Base-by-base conservation (phyloP, 2,797 vertebrate genomes). In the Petrocephalus schoutedeni region DNA sequence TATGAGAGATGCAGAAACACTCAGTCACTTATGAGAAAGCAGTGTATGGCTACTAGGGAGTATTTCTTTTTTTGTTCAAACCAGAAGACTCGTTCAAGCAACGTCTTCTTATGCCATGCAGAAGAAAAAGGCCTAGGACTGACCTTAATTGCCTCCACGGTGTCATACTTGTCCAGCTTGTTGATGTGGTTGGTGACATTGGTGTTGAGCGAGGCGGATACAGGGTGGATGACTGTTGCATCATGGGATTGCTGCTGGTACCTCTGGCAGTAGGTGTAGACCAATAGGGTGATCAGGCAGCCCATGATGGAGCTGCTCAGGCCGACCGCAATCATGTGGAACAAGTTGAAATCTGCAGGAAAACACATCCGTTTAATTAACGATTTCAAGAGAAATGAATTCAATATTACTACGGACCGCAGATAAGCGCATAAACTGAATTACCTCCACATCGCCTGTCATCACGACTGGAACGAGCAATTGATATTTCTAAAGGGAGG, bases 171-270 rank as follows among this genome's bases (percentile, higher is more conserved):
- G 94, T 99, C 98, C 95, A 99, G 95, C 92, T 99, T 99, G 95
- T 99, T 99, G 96, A 99, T 98, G 93, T 99, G 98, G 93, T 99
- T 99, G 89, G 98, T 99, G 92, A 99, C 98, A 96, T 97, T 98
- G 95, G 98, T 98, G 93, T 99, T 99, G 90, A 99, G 97, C 0
- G 98, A 97, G 0, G 96, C 97, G 0, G 98, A 98, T 64, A 99
- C 97, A 0, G 98, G 98, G 90, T 99, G 98, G 92, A 99, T 99
- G 93, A 99, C 98, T 0, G 98, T 99, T 45, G 98, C 97, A 0
- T 99, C 98, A 0, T 99, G 98, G 19, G 98, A 96, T 89, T 99
- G 98, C 91, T 98, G 98, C 89, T 99, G 98, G 92, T 98, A 99
- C 2, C 97, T 96, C 92, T 99, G 98, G 94, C 98, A 99, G 89